Percentiles rank a stretch among this genome's conserved stretches.
Conservation (phyloP, 2,888 invertebrate species). For the Myopa testacea region DNA sequence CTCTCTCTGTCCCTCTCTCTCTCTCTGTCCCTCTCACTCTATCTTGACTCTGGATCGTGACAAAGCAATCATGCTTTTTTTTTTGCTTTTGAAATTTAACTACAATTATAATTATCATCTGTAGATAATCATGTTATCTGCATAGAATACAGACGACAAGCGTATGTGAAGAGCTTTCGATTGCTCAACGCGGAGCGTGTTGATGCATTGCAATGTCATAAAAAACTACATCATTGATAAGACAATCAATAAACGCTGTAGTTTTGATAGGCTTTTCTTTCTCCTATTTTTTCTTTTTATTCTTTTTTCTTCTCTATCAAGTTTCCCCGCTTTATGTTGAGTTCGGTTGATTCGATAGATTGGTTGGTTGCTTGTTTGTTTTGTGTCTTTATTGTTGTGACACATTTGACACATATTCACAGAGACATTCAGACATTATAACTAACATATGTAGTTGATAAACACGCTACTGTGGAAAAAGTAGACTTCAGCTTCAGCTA, state of each 20-base stretch:
- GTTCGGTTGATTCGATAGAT: background rate
- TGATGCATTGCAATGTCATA: slow-evolving; percentile 7
- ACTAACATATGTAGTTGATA: background rate
- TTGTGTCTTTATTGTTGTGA: background rate
- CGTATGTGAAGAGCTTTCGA: background rate
- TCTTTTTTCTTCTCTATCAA: background rate
- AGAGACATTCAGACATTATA: background rate
- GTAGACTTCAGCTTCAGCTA: background rate
- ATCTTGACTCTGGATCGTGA: no score
- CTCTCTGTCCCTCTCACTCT: no score
- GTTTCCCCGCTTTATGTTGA: background rate
- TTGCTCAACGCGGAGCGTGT: background rate
- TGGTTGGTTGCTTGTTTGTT: background rate
- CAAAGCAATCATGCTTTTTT: no score
- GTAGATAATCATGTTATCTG: slow-evolving; percentile 1
- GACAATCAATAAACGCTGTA: background rate
- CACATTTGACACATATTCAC: slow-evolving; percentile 9
- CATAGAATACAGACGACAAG: background rate
- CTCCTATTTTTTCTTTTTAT: background rate
- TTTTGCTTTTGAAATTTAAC: background rate
- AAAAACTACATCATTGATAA: background rate
- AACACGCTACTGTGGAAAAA: background rate
- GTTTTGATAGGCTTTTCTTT: background rate
- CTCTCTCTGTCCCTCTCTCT: no score
- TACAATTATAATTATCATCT: background rate